Conservation (phyloP, 2,888 invertebrate species). For the Leucoptera coffeella region DNA sequence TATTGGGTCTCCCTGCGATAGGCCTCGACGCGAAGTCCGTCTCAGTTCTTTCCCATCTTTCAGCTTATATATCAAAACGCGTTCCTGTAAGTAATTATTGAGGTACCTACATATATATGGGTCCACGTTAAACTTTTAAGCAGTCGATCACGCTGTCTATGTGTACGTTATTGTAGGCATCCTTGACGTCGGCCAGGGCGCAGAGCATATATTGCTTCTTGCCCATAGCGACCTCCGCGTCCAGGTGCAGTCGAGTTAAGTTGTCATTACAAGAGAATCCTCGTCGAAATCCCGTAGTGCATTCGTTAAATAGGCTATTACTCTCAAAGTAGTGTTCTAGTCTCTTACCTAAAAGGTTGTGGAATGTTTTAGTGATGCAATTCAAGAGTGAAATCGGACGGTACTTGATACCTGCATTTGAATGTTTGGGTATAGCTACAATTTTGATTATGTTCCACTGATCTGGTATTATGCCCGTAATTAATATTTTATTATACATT, state of each 20-base stretch:
- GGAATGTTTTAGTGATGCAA: constrained; percentile 9
- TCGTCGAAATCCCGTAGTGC: constrained; percentile 6
- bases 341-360: constrained; percentile 7
- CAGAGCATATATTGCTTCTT: constrained; percentile 4
- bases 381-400: constrained; percentile 8
- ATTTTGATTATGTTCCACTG: constrained; percentile 8
- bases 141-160: background rate
- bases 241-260: constrained; percentile 3
- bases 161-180: constrained; percentile 3
- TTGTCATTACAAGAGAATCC: constrained; percentile 4
- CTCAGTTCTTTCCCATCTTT: background rate
- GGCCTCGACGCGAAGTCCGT: constrained; percentile 1
- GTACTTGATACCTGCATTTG: background rate
- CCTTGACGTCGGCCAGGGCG: constrained; percentile 6
- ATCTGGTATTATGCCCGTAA: background rate
- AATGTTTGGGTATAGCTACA: constrained; percentile 8
- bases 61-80: background rate
- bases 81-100: background rate
- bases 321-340: constrained; percentile 9
- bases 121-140: constrained; percentile 1
- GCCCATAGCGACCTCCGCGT: constrained; percentile 6
- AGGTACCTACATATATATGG: background rate
- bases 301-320: constrained; percentile 4
- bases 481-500: background rate
- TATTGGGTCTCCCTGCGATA: constrained; percentile 3